A percentile compares a stretch with the other conserved stretches of the same genome.
These are phyloP conservation scores for Thalassarche chlororhynchos DNA, from an alignment of 2,113 vertebrate species.

Conservation along the genomic window DNA sequence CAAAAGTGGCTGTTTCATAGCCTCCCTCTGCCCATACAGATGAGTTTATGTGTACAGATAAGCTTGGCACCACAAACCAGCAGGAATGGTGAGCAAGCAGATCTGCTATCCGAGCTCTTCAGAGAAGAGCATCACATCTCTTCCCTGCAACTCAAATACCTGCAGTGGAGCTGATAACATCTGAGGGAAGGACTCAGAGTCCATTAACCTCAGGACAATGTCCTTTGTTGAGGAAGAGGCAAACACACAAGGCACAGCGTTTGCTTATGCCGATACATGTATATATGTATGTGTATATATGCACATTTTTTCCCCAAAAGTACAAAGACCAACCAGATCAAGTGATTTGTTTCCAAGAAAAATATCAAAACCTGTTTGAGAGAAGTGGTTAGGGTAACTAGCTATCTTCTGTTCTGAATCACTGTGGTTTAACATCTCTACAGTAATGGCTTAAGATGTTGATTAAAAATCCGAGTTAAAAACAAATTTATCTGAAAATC, in stretches of 20 bases:
- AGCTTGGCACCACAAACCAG: neutral
- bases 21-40: neutral
- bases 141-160: neutral
- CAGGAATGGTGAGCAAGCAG: neutral
- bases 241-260: neutral
- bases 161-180: neutral
- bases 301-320: neutral
- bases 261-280: neutral
- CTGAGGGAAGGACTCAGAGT: neutral
- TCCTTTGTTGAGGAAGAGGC: neutral
- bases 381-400: neutral
- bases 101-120: neutral
- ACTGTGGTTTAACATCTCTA: neutral
- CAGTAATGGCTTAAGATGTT: neutral
- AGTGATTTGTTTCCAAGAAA: neutral
- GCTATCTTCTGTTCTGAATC: neutral
- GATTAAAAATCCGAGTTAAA: neutral
- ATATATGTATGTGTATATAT: neutral
- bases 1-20: neutral
- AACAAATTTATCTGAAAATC: neutral
- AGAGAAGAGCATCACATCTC: neutral
- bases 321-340: neutral
- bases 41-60: fast-evolving
- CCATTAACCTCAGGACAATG: neutral
- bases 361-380: neutral